Percentiles rank a stretch among this genome's conserved stretches.
Conservation (phyloP, 2,888 invertebrate species). For the Nemotelus nigrinus region DNA sequence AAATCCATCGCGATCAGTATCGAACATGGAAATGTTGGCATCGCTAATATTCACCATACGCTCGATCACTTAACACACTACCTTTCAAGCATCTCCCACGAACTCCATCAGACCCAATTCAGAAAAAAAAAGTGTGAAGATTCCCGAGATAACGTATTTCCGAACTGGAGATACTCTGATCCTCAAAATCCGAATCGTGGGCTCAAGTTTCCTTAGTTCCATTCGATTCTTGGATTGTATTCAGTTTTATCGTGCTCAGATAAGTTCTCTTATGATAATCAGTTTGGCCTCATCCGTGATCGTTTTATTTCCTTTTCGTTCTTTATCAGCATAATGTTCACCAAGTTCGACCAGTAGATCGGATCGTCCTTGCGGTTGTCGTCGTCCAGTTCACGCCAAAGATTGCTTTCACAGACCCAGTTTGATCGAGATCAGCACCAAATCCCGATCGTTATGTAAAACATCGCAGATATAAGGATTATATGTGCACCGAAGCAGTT, state of each 20-base stretch:
- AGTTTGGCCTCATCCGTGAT: not conserved
- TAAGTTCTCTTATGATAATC: constrained; percentile 37
- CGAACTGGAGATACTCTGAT: too few relatives aligned
- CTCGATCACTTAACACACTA: constrained; percentile 30
- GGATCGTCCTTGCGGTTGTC: not conserved
- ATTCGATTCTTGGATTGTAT: not conserved
- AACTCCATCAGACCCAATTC: too few relatives aligned
- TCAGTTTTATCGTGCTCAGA: constrained; percentile 26
- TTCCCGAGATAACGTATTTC: too few relatives aligned
- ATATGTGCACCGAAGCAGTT: constrained; percentile 30
- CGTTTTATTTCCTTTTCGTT: constrained; percentile 1
- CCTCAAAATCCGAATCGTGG: constrained; percentile 40
- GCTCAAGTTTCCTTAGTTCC: constrained; percentile 32
- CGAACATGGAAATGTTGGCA: constrained; percentile 1
- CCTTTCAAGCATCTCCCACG: too few relatives aligned
- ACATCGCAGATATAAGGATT: constrained; percentile 2
- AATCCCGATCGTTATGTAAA: constrained; percentile 4
- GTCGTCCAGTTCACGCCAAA: not conserved
- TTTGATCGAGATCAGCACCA: constrained; percentile 16
- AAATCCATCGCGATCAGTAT: constrained; percentile 33
- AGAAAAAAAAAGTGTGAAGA: too few relatives aligned
- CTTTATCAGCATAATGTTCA: not conserved
- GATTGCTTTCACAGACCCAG: not conserved
- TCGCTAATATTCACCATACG: constrained; percentile 4
- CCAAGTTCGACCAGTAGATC: not conserved